Percentiles rank a stretch among this genome's conserved stretches.
phyloP scores from a whole-genome alignment of 1,140 invertebrate species.

The Trachymyrmex cornetzi region DNA sequence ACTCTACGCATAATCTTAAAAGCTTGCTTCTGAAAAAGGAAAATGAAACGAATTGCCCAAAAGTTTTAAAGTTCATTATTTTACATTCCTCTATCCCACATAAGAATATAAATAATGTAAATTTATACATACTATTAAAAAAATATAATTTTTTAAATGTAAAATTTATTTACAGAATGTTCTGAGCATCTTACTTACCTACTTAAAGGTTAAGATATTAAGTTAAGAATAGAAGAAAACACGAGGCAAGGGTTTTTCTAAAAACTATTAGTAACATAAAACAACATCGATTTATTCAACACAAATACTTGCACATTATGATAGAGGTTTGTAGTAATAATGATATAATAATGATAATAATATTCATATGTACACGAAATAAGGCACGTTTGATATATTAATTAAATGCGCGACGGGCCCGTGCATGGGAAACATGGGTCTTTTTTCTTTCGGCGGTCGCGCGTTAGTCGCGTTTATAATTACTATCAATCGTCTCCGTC shows the following conservation, averaged over 20 bases:
- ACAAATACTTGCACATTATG: conserved; percentile 85
- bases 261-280: conserved; percentile 81
- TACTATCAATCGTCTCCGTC: conserved; percentile 60
- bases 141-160: no score
- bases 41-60: no score
- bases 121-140: no score
- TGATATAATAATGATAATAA: conserved; percentile 82
- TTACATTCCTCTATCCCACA: no score
- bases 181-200: neutral
- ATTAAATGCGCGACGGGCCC: conserved; percentile 77
- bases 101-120: no score
- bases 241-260: conserved; percentile 9
- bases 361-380: conserved; percentile 84
- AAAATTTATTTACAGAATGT: no score
- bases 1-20: no score
- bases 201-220: neutral
- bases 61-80: no score
- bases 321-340: conserved; percentile 83
- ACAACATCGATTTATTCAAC: conserved; percentile 86
- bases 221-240: neutral
- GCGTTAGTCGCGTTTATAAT: conserved; percentile 73
- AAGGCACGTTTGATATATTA: conserved; percentile 86
- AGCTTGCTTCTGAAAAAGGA: no score
- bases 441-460: conserved; percentile 60
- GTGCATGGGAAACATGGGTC: conserved; percentile 32